Percentiles rank a stretch among this genome's conserved stretches.
Evolutionary conservation across 2,113 vertebrate species (phyloP).

Genomic region (Actinemys pallida): DNA sequence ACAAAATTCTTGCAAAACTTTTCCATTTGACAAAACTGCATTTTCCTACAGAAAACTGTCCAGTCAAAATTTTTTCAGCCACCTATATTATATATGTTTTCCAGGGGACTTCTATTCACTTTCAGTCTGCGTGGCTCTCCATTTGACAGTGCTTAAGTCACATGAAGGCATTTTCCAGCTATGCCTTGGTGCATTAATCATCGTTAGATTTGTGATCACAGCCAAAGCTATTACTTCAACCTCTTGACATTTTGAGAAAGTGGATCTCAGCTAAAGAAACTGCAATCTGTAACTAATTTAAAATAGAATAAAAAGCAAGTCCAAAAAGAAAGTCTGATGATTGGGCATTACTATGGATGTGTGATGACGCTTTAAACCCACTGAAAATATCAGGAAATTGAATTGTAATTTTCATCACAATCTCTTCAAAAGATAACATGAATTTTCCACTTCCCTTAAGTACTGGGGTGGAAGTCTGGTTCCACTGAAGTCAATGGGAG

Average conservation of each 20-base stretch:
- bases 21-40: not conserved
- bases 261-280: not conserved
- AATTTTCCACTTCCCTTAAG: not conserved
- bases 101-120: not conserved
- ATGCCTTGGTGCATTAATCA: not conserved
- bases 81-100: not conserved
- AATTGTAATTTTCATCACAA: not conserved
- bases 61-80: not conserved
- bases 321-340: not conserved
- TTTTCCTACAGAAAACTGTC: not conserved
- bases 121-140: rapidly evolving
- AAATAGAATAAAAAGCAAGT: not conserved
- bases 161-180: not conserved
- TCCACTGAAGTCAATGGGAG: not conserved
- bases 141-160: not conserved
- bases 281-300: not conserved
- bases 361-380: not conserved
- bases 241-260: not conserved
- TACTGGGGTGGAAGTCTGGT: not conserved
- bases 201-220: not conserved
- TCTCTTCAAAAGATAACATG: not conserved
- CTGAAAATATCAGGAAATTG: not conserved
- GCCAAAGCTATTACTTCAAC: not conserved
- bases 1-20: not conserved
- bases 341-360: not conserved